Evolutionary conservation across 2,113 vertebrate genomes (phyloP), one percentile per base, ranked within the genome.

Genomic region (Oncorhynchus keta): DNA sequence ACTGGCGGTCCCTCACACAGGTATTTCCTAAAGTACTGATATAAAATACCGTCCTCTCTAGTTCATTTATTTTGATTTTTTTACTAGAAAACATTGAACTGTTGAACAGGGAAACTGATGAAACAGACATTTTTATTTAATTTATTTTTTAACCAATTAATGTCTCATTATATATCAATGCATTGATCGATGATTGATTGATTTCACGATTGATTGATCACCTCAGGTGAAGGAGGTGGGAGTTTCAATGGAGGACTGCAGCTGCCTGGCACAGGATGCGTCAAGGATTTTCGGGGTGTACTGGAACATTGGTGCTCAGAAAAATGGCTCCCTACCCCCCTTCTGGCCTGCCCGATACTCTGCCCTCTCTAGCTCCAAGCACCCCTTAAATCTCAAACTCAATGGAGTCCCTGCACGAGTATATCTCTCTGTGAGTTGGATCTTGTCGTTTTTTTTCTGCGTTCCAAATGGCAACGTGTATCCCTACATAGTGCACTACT

Each of bases 1-100:
- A 95, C 90, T 95, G 94, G 94, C 92, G 94, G 18, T 94, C 94
- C 4, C 90, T 95, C 3, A 93, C 89, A 55, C 92, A 95, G 93
- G 94, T 94, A 89, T 24, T 30, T 24, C 75, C 16, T 28, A 28
- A 9, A 2, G 3, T n/a, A 55, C 16, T 14, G 16, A 18, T 55
- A 55, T 4, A 45, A 12, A 45, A 45, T 11, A 45, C 39, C 39
- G 0, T 45, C 39, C 39, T 12, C 39, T 3, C 39, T 45, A 2
- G 39, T 2, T 45, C 39, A 45, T 2, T 45, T 45, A 0, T 2
- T 11, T 45, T 45, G 2, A 0, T 2, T 45, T 45, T 45, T 45
- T 2, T 2, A 45, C n/a, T 45, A 11, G 39, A 45, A 45, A 45
- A 45, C 39, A 12, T 3, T 45, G 39, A 45, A 12, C 39, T 11